Conservation (phyloP, 1,140 invertebrate species). For the Nautilus pompilius region DNA sequence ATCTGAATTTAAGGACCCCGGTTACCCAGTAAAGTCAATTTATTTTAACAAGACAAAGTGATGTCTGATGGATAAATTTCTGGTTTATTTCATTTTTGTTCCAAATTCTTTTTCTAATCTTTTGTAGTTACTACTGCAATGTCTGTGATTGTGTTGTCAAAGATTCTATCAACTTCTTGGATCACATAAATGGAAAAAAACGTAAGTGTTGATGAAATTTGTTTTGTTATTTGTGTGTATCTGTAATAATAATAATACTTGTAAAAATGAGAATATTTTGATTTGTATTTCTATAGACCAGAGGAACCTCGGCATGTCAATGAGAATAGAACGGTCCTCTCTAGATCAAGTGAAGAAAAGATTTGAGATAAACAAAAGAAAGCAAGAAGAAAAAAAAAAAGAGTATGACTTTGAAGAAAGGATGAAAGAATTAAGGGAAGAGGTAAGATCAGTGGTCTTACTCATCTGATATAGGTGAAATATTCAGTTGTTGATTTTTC, state of each 20-base stretch:
- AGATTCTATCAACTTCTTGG: constrained; percentile 98
- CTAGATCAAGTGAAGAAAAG: constrained; percentile 94
- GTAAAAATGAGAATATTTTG: too few species aligned
- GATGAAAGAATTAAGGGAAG: constrained; percentile 91
- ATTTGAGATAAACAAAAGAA: constrained; percentile 91
- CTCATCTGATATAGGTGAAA: too few species aligned
- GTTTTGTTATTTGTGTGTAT: too few species aligned
- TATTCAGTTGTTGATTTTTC: too few species aligned
- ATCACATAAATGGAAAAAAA: constrained; percentile 99
- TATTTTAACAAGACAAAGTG: too few species aligned
- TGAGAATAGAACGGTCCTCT: constrained; percentile 94
- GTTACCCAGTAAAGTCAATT: too few species aligned
- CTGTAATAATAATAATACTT: too few species aligned
- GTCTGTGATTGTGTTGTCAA: constrained; percentile 99
- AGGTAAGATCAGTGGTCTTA: too few species aligned
- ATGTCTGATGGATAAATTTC: too few species aligned
- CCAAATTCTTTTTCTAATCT: constrained; percentile 2
- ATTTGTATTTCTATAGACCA: constrained; percentile 69
- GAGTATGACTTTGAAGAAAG: constrained; percentile 92
- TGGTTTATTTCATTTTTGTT: too few species aligned
- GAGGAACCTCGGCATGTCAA: constrained; percentile 97
- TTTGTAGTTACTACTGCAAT: constrained; percentile 89
- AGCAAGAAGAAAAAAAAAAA: constrained; percentile 92
- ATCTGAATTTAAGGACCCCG: too few species aligned
- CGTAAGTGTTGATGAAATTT: constrained; percentile 61